A percentile compares a stretch with the other conserved stretches of the same genome.
Evolutionary conservation across 2,113 vertebrate genomes (phyloP).

Genomic region (Coptodon bakossiorum): DNA sequence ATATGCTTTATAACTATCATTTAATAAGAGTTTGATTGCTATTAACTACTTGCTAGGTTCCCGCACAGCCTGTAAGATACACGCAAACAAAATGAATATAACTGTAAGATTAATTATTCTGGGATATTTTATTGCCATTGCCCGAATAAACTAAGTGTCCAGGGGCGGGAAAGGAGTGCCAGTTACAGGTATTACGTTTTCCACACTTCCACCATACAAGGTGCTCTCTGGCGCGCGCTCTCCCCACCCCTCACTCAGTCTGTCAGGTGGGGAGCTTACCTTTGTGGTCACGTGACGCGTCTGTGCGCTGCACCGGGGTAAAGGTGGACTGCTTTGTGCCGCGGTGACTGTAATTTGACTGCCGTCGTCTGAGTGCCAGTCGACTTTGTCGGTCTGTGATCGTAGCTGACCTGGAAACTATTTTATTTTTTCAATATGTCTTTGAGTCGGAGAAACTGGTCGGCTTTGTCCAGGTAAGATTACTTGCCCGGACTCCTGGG

Average conservation of each 20-base stretch:
- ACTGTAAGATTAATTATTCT: not conserved
- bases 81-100: not conserved
- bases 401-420: not conserved
- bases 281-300: constrained; percentile 75
- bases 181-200: not conserved
- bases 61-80: not conserved
- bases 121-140: not conserved
- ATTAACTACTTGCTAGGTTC: not conserved
- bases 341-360: constrained; percentile 2
- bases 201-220: constrained; percentile 18
- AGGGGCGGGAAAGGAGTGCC: not conserved
- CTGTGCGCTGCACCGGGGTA: constrained; percentile 62
- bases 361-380: not conserved
- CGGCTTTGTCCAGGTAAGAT: constrained; percentile 86
- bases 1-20: not conserved
- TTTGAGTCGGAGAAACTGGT: constrained; percentile 83
- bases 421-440: constrained; percentile 68
- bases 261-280: constrained; percentile 50
- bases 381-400: not conserved
- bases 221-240: not conserved
- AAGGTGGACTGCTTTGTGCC: constrained; percentile 70
- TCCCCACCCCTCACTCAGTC: not conserved
- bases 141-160: not conserved
- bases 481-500: not conserved
- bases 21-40: not conserved